Evolutionary conservation across 2,113 vertebrate genomes (phyloP).

Genomic region (Parus major): DNA sequence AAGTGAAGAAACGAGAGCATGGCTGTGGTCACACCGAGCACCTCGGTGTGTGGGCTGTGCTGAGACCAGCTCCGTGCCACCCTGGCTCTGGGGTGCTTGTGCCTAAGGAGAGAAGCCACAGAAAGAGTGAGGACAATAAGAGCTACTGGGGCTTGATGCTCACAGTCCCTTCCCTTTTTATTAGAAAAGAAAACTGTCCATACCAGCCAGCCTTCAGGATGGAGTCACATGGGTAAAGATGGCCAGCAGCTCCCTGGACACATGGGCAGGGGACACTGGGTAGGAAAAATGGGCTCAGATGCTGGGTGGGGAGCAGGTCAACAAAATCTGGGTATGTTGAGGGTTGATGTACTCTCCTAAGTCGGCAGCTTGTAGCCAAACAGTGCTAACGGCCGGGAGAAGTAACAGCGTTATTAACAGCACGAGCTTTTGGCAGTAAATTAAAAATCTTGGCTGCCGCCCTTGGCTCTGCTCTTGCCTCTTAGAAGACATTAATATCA

Average conservation of each 20-base stretch:
- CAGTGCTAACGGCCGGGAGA: not conserved
- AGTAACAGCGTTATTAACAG: constrained; percentile 52
- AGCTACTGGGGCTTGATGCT: not conserved
- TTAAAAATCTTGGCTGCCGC: constrained; percentile 69
- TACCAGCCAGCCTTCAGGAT: not conserved
- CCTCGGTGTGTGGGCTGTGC: not conserved
- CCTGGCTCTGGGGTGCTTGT: not conserved
- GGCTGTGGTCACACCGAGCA: not conserved
- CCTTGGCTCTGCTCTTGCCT: constrained; percentile 62
- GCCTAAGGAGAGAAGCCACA: not conserved
- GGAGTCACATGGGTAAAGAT: not conserved
- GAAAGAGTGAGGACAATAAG: not conserved
- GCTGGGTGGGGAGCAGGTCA: not conserved
- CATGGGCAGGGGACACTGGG: not conserved
- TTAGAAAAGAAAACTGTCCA: not conserved
- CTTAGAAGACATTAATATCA: constrained; percentile 73
- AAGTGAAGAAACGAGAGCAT: not conserved
- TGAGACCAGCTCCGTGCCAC: not conserved
- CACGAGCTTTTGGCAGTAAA: constrained; percentile 62
- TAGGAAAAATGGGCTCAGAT: not conserved
- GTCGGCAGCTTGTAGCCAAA: not conserved
- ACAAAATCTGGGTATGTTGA: not conserved
- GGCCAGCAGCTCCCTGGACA: not conserved
- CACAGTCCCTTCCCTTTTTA: not conserved
- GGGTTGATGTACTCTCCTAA: not conserved